Base-by-base conservation (phyloP, 2,888 invertebrate genomes). In the Gnatocerus cornutus region DNA sequence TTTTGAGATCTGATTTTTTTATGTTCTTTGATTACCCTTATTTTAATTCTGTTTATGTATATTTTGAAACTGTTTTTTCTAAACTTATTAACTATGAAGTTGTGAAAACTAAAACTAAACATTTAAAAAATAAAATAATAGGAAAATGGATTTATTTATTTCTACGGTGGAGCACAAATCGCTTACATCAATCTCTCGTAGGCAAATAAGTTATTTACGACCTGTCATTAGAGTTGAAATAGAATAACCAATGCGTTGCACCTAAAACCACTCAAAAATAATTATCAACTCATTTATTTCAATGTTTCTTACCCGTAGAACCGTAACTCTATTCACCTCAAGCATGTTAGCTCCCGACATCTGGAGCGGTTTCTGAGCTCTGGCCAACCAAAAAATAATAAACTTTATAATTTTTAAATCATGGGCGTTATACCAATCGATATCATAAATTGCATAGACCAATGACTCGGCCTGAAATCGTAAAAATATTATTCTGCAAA, bases 201-300 rank as follows among this genome's bases (percentile, higher is more conserved):
- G n/a, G n/a, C n/a, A n/a, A n/a, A n/a, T n/a, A n/a, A n/a, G n/a
- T 39, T 27, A 50, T 50, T 9, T 50, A 3, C 10, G 13, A 21
- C 50, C 50, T 8, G 50, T 10, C 27, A 50, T 13, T n/a, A 41
- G n/a, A 16, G 56, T 21, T n/a, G 56, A 39, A 7, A 56, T 10
- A 13, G 56, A 56, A 41, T 13, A 56, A 41, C 56, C 56, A 21
- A 56, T 39, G 10, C 56, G 56, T 14, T 56, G 56, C 6, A 56
- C 37, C 56, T 56, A 41, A 41, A 56, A 56, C 14, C n/a, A n/a
- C n/a, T n/a, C n/a, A n/a, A n/a, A n/a, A n/a, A n/a, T n/a, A n/a
- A 45, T 4, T 13, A 6, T 12, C 5, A 10, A 13, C 6, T 13
- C n/a, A n/a, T n/a, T n/a, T n/a, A n/a, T n/a, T n/a, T n/a, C n/a